phyloP scores from a whole-genome alignment of 2,888 invertebrate genomes.

The Geotrupes spiniger region DNA sequence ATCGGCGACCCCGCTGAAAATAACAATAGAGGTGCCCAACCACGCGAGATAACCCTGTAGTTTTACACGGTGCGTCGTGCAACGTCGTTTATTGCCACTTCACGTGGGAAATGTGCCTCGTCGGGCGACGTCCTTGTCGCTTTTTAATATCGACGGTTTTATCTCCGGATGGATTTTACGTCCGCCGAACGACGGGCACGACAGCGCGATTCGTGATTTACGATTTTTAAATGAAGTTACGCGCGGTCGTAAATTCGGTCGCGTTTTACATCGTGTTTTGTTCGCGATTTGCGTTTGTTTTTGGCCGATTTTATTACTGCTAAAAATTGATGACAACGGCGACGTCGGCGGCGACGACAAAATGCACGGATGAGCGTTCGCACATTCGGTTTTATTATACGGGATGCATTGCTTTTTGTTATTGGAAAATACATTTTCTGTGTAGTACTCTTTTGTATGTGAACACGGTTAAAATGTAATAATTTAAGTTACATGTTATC shows the following conservation, averaged over 20 bases:
- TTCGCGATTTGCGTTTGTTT: too few species aligned
- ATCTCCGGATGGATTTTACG: constrained; percentile 22
- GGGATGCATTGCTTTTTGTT: too few species aligned
- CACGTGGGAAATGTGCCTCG: constrained; percentile 25
- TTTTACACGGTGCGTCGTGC: constrained; percentile 29
- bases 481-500: too few species aligned
- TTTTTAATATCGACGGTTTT: constrained; percentile 16
- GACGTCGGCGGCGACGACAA: too few species aligned
- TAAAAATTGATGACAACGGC: too few species aligned
- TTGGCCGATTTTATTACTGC: too few species aligned
- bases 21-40: constrained; percentile 35
- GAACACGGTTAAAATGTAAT: too few species aligned
- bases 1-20: constrained; percentile 27
- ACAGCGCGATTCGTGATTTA: constrained; percentile 27
- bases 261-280: constrained; percentile 13
- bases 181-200: constrained; percentile 14
- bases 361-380: too few species aligned
- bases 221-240: constrained; percentile 35
- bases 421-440: too few species aligned
- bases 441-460: too few species aligned
- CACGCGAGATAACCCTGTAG: constrained; percentile 33
- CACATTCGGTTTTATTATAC: too few species aligned
- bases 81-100: constrained; percentile 33
- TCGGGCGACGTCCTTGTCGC: constrained; percentile 11
- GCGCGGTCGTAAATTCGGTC: constrained; percentile 28